Evolutionary conservation across 2,113 vertebrate species (phyloP).

Genomic region (Phrynosoma blainvillii): DNA sequence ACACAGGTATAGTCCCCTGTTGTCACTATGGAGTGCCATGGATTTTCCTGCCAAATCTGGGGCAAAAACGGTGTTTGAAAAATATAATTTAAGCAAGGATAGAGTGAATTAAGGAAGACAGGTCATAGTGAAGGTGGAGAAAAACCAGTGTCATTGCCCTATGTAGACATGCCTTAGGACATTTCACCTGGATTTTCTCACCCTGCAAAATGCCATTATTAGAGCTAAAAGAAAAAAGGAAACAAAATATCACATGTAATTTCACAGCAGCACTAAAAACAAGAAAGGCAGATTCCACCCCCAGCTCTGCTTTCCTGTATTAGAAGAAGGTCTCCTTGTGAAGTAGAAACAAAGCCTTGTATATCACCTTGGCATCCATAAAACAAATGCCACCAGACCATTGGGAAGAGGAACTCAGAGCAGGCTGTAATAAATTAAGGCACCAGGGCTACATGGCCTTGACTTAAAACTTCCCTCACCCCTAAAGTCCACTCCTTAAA

Average conservation of each 20-base stretch:
- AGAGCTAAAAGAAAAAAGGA: too few species aligned
- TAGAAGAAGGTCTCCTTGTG: slow-evolving; percentile 21
- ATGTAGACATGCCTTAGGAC: neutral
- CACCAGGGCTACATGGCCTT: slow-evolving; percentile 31
- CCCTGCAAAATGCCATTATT: neutral
- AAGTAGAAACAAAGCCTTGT: slow-evolving; percentile 30
- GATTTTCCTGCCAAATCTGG: too few species aligned
- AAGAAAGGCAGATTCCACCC: too few species aligned
- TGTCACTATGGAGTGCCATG: too few species aligned
- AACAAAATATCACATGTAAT: neutral
- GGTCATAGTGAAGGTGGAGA: too few species aligned
- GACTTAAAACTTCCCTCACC: slow-evolving; percentile 31
- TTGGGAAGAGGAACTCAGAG: slow-evolving; percentile 41
- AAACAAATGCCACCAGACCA: neutral
- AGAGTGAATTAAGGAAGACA: too few species aligned
- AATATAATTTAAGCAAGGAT: too few species aligned
- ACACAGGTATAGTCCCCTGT: too few species aligned
- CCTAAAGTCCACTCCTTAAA: slow-evolving; percentile 25
- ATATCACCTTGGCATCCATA: neutral
- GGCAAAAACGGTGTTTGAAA: too few species aligned
- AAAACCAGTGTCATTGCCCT: too few species aligned
- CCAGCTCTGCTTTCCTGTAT: neutral
- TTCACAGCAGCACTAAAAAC: neutral
- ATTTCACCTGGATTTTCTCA: neutral
- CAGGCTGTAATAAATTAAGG: slow-evolving; percentile 55